Evolutionary conservation across 2,888 invertebrate genomes (phyloP).

Genomic region (Andrena camellia): DNA sequence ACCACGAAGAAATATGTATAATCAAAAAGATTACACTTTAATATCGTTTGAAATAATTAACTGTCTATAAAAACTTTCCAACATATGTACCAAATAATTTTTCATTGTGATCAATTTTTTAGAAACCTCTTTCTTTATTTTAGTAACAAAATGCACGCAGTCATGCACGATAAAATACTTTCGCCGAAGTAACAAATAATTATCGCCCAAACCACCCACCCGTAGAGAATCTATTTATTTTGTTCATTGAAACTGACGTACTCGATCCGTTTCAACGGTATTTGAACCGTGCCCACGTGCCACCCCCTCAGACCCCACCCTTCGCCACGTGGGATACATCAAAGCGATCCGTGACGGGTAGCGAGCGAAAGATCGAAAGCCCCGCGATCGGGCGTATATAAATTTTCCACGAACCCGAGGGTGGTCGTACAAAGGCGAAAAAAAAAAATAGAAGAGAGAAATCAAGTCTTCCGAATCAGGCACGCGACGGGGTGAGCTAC

Average conservation of each 20-base stretch:
- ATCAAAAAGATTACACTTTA: neutral
- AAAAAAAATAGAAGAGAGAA: constrained; percentile 2
- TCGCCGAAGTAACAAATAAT: too few relatives aligned
- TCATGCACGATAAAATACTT: too few relatives aligned
- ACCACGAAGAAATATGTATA: neutral
- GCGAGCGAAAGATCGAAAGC: constrained; percentile 6
- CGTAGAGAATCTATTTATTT: too few relatives aligned
- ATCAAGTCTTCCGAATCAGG: constrained; percentile 4
- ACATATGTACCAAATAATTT: too few relatives aligned
- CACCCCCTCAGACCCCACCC: neutral
- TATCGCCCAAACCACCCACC: too few relatives aligned
- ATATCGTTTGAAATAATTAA: neutral
- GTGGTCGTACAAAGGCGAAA: neutral
- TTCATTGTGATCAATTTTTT: too few relatives aligned
- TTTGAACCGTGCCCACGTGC: neutral
- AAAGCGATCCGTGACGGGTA: neutral
- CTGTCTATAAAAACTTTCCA: neutral
- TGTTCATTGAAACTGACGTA: too few relatives aligned
- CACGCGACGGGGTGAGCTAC: constrained; percentile 13
- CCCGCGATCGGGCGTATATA: constrained; percentile 9
- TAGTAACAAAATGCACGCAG: too few relatives aligned
- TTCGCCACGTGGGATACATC: constrained; percentile 17
- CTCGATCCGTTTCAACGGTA: neutral
- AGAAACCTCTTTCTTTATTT: too few relatives aligned
- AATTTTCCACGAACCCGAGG: constrained; percentile 1